A percentile compares a stretch with the other conserved stretches of the same genome.
phyloP scores from a whole-genome alignment of 2,888 invertebrate species.

The Microplitis manilae region DNA sequence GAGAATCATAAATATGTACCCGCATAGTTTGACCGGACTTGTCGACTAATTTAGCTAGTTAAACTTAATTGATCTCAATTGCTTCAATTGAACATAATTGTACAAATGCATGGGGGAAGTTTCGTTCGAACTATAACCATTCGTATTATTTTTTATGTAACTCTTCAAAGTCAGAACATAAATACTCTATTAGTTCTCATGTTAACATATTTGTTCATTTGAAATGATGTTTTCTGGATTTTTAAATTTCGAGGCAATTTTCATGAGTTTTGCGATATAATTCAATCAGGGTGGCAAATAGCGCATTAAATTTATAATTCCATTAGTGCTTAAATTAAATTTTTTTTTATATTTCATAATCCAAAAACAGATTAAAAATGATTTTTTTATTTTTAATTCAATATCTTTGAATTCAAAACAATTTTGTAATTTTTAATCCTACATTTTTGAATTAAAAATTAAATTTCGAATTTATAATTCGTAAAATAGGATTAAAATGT shows the following conservation, averaged over 20 bases:
- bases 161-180: not conserved
- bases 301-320: too few relatives aligned
- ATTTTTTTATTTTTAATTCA: too few relatives aligned
- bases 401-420: too few relatives aligned
- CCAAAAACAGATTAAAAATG: too few relatives aligned
- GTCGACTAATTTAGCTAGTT: constrained; percentile 69
- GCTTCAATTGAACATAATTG: constrained; percentile 70
- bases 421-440: too few relatives aligned
- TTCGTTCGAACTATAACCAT: constrained; percentile 54
- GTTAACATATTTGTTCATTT: not conserved
- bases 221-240: too few relatives aligned
- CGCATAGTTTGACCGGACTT: constrained; percentile 42
- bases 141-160: constrained; percentile 23
- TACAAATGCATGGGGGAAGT: constrained; percentile 69
- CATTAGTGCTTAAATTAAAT: too few relatives aligned
- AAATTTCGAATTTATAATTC: too few relatives aligned
- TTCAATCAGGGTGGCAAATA: not conserved
- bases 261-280: not conserved
- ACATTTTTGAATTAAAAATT: too few relatives aligned
- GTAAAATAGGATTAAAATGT: too few relatives aligned
- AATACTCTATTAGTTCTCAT: not conserved
- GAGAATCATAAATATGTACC: constrained; percentile 29
- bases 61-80: constrained; percentile 71
- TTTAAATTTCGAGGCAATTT: not conserved
- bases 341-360: too few relatives aligned